Evolutionary conservation across 2,888 invertebrate species (phyloP).

Genomic region (Cremastobaeus sp.): DNA sequence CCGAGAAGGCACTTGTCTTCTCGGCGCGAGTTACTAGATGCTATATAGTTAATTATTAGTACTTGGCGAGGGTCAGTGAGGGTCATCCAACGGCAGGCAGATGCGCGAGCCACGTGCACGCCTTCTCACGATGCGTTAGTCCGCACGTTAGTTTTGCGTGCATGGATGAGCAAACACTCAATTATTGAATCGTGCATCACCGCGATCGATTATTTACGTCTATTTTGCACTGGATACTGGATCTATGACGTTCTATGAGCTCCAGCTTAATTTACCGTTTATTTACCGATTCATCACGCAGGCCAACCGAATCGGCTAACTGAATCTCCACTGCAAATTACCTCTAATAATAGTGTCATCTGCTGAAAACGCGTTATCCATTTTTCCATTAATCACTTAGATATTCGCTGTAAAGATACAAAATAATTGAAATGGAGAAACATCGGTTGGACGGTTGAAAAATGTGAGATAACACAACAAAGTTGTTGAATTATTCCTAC

Average conservation of each 20-base stretch:
- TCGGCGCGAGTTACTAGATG: conserved; percentile 43
- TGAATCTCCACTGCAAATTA: no score
- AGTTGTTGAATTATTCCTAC: conserved; percentile 14
- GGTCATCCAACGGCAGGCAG: conserved; percentile 72
- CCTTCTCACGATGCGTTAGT: conserved; percentile 57
- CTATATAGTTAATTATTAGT: conserved; percentile 74
- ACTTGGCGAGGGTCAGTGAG: conserved; percentile 74
- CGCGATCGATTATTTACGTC: conserved; percentile 5
- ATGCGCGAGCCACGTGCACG: conserved; percentile 73
- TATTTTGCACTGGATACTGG: conserved; percentile 4
- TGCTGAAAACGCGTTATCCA: no score
- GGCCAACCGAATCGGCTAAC: no score
- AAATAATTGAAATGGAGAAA: not conserved
- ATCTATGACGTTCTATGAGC: not conserved
- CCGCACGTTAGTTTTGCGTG: conserved; percentile 17
- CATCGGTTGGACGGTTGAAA: not conserved
- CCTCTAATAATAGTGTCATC: no score
- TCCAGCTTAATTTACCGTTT: no score
- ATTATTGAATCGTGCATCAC: conserved; percentile 35
- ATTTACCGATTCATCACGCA: no score
- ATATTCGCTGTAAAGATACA: no score
- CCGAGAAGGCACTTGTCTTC: conserved; percentile 25
- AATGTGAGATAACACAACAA: not conserved
- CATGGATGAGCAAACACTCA: conserved; percentile 18
- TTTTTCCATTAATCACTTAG: no score